Base-by-base conservation (phyloP, 2,797 vertebrate genomes). In the Anguilla pacifica region DNA sequence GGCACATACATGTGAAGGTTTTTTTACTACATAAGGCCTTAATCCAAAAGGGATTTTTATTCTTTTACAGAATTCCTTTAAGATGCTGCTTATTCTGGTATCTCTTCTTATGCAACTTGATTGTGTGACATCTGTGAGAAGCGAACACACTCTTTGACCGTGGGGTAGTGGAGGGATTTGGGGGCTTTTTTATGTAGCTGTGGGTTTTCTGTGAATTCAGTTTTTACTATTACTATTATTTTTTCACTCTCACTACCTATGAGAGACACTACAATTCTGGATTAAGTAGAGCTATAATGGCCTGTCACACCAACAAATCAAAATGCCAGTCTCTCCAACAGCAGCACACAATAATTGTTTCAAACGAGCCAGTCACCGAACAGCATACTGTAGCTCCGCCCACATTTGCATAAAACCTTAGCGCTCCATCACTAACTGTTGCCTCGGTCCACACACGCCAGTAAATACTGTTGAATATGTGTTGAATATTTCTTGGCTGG, bases 1-100 rank as follows among this genome's bases (percentile, higher is more conserved):
- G 9, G 79, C 43, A 82, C 25, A n/a, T 82, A 51, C 10, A 49
- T 22, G 13, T 82, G 46, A 51, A 51, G 2, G 25, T 49, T 82
- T n/a, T n/a, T 25, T 46, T 51, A 3, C 46, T 82, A 25, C 10
- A 11, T 25, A n/a, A 25, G 19, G 79, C 79, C 22, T 7, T 51
- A 51, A 82, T n/a, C 9, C 46, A 82, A 82, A 43, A 46, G 43
- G 5, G 43, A 46, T 46, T 51, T 25, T 7, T 25, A 2, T 10
- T 82, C n/a, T 46, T 51, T n/a, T 46, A 22, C 77, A 49, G 39
- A 46, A 81, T 25, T 46, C 17, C 19, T 81, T 81, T 28, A 46
- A 81, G 43, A 81, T 15, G 31, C 77, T 74, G 70, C 28, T 74
- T 74, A 64, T 49, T 64, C 74, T 49, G 86, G 82, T 87, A 72